phyloP scores from a whole-genome alignment of 2,113 vertebrate species.

The Odocoileus virginianus region DNA sequence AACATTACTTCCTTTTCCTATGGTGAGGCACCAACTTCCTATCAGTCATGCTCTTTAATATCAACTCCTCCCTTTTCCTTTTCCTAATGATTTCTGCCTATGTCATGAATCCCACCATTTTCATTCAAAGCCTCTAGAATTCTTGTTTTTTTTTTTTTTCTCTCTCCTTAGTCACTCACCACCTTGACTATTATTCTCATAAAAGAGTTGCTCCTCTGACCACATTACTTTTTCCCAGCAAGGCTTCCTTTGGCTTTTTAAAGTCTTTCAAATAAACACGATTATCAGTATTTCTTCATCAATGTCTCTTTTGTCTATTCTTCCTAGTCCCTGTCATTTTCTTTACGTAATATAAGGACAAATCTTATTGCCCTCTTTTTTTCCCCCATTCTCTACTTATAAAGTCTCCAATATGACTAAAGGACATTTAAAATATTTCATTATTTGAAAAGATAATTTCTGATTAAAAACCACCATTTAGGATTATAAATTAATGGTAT shows the following conservation, averaged over 20 bases:
- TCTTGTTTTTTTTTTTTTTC: not conserved
- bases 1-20: not conserved
- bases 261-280: not conserved
- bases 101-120: not conserved
- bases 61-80: not conserved
- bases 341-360: not conserved
- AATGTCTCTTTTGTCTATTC: not conserved
- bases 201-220: not conserved
- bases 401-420: not conserved
- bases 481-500: not conserved
- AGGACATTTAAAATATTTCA: conserved; percentile 17
- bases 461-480: conserved; percentile 3
- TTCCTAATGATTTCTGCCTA: not conserved
- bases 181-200: not conserved
- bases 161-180: not conserved
- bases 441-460: conserved; percentile 20
- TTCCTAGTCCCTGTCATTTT: not conserved
- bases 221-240: not conserved
- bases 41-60: not conserved
- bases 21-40: not conserved
- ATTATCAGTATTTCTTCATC: not conserved
- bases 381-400: not conserved
- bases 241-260: not conserved
- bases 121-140: not conserved
- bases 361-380: not conserved